A percentile compares a stretch with the other conserved stretches of the same genome.
These are phyloP conservation scores for Lobophora halterata DNA, from an alignment of 2,888 invertebrate species.

Conservation along the genomic window DNA sequence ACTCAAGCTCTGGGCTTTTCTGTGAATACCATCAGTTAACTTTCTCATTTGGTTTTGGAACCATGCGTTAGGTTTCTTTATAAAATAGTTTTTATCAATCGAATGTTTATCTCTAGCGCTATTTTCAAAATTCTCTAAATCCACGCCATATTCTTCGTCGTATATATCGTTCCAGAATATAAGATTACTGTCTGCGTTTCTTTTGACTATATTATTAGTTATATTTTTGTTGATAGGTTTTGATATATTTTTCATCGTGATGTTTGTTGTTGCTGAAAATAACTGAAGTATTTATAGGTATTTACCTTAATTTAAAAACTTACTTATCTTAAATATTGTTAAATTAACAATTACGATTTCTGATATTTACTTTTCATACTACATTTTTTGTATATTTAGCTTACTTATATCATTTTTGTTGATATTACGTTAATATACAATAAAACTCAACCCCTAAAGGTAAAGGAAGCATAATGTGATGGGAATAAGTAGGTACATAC, in stretches of 20 bases:
- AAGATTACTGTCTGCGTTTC: slow-evolving; percentile 47
- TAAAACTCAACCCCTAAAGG: no score
- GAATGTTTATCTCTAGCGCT: slow-evolving; percentile 40
- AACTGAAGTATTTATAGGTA: no score
- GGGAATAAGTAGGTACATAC: no score
- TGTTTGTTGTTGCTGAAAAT: slow-evolving; percentile 17
- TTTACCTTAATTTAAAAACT: no score
- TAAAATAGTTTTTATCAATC: slow-evolving; percentile 34
- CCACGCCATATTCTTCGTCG: slow-evolving; percentile 65
- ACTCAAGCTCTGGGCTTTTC: slow-evolving; percentile 4
- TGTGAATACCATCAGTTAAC: slow-evolving; percentile 39
- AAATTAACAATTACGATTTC: no score
- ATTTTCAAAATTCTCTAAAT: slow-evolving; percentile 44
- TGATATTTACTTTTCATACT: no score
- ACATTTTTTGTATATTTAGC: no score
- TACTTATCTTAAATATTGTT: no score
- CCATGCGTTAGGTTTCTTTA: slow-evolving; percentile 55
- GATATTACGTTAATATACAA: no score
- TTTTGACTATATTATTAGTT: slow-evolving; percentile 45
- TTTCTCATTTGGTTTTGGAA: slow-evolving; percentile 51
- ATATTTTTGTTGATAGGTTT: slow-evolving; percentile 11
- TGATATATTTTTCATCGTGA: not conserved
- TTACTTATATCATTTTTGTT: no score
- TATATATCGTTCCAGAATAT: slow-evolving; percentile 68
- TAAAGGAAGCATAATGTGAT: no score